phyloP scores from a whole-genome alignment of 2,888 invertebrate genomes.

The Cryptocheilus praepositus region DNA sequence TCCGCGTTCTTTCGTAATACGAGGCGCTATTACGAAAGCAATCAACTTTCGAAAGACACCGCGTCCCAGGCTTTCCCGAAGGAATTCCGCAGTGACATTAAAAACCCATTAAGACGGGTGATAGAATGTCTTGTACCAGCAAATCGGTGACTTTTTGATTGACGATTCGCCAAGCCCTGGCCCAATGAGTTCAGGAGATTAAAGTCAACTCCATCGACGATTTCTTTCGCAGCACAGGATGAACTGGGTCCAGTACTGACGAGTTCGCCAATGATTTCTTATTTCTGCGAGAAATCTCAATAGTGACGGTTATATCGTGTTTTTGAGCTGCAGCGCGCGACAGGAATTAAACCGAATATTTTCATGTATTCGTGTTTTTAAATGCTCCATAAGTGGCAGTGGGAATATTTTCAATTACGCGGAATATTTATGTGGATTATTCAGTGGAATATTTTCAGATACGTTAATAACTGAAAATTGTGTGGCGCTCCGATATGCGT shows the following conservation, averaged over 20 bases:
- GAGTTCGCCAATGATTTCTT: no score
- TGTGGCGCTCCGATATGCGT: not conserved
- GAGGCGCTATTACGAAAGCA: conserved; percentile 27
- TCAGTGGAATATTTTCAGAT: no score
- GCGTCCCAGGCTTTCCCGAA: conserved; percentile 11
- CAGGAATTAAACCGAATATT: no score
- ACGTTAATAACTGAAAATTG: no score
- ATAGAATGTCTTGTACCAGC: conserved; percentile 33
- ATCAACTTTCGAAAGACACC: conserved; percentile 32
- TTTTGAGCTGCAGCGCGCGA: no score
- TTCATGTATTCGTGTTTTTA: no score
- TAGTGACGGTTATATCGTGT: no score
- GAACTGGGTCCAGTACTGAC: no score
- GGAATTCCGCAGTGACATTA: conserved; percentile 52
- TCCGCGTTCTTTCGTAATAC: conserved; percentile 11
- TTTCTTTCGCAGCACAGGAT: not conserved
- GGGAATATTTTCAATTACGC: no score
- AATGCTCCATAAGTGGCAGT: no score
- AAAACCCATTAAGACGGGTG: conserved; percentile 53
- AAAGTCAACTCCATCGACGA: conserved; percentile 18
- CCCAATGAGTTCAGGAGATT: conserved; percentile 23
- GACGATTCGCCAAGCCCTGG: conserved; percentile 11
- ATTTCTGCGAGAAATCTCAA: no score
- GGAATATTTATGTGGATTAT: no score
- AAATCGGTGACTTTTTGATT: conserved; percentile 35